Base-by-base conservation (phyloP, 2,888 invertebrate species). In the Tetanocera ferruginea region DNA sequence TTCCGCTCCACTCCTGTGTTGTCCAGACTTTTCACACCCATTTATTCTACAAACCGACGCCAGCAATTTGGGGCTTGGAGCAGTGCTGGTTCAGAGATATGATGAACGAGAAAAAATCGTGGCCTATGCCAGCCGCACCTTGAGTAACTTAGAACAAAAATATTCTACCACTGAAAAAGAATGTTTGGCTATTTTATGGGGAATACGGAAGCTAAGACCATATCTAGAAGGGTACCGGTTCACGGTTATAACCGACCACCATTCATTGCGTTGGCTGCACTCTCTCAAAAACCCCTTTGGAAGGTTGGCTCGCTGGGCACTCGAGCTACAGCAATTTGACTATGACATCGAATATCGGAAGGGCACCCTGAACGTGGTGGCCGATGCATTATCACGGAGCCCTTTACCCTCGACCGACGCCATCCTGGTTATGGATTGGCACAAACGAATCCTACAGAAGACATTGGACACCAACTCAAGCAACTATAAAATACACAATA, bases 111-210 rank as follows among this genome's bases (percentile, higher is more conserved):
- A 81, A 49, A 5, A 51, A 1, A 76, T 79, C 0, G 75, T 79
- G 1, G 51, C 76, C 0, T 81, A 78, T 28, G 80, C 78, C 2
- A 81, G 79, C 17, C 66, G 81, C 9, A 57, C 74, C 0, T 31
- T 82, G 4, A 72, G 19, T 2, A 74, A 67, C 0, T 52, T 76
- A 0, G 80, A 80, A 23, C 69, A 70, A 3, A 80, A 81, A 3
- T 81, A 81, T 25, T 79, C 75, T 2, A 76, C 79, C 1, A 80
- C 80, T 2, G 78, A 80, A n/a, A 75, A 81, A 34, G 81, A 81
- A 31, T 79, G 81, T 17, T 52, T 79, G 0, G 81, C 80, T 0
- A 77, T 79, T 1, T 5, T 80, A 0, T 81, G 70, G 76, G 81
- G 78, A 0, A 76, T 82, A 2, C 28, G 79, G 3, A 81, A 82